Evolutionary conservation across 1,140 invertebrate species (phyloP).

Genomic region (Nephila pilipes): DNA sequence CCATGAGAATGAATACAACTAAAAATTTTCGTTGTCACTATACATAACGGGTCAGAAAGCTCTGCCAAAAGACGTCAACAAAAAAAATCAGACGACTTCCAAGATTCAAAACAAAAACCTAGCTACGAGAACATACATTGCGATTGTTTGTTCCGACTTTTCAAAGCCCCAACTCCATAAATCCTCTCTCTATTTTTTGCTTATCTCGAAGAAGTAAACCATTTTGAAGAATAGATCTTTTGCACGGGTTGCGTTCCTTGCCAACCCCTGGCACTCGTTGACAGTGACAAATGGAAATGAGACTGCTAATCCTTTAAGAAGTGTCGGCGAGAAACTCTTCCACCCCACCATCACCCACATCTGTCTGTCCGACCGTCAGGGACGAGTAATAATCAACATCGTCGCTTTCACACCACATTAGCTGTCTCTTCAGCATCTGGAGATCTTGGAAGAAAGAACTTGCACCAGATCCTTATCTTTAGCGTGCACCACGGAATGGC

Average conservation of each 20-base stretch:
- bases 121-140: not conserved
- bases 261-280: slow-evolving; percentile 1
- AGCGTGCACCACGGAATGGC: not conserved
- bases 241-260: not conserved
- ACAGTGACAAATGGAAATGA: slow-evolving; percentile 52
- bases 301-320: slow-evolving; percentile 28
- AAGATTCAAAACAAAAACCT: not conserved
- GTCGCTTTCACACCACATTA: slow-evolving; percentile 58
- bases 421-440: not conserved
- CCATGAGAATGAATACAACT: no score
- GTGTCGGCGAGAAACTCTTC: slow-evolving; percentile 26
- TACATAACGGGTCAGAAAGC: no score
- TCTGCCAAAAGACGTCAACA: no score
- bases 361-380: slow-evolving; percentile 8
- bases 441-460: no score
- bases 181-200: not conserved
- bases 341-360: not conserved
- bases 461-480: not conserved
- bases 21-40: no score
- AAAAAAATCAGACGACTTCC: no score
- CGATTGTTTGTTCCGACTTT: not conserved
- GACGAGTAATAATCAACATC: slow-evolving; percentile 35
- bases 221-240: not conserved
- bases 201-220: not conserved
- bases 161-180: not conserved